Base-by-base conservation (phyloP, 2,888 invertebrate species). In the Alentia gelatinosa region DNA sequence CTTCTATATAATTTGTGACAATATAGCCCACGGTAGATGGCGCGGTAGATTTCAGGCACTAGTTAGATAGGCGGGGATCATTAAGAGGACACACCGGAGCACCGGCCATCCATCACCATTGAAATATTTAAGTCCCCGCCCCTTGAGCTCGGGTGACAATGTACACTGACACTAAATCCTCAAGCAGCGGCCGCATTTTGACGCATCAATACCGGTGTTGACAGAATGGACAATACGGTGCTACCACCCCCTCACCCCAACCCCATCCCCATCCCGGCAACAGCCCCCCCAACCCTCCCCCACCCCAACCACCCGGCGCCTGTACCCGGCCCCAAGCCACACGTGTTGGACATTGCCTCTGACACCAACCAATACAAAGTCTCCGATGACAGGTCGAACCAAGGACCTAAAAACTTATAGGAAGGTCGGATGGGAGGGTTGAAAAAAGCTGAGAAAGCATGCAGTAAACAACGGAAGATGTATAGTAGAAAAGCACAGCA, bases 91-190 rank as follows among this genome's bases (percentile, higher is more conserved):
- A 30, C 86, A 30, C 47, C 19, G 47, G 47, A 9, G 47, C 47
- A 9, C 30, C 50, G 1, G 47, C 50, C 86, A 86, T 86, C 86
- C 86, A 86, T 86, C 86, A 86, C 42, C 86, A 86, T 86, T 86
- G 86, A 86, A 86, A 86, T 86, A 86, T 86, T 86, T 50, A 86
- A 86, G 86, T 86, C 86, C 4, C 42, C 30, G 26, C 37, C 86
- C 50, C 86, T 86, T 50, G 86, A 86, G 86, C 42, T 86, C 86
- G 30, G 86, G 50, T 86, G 86, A 86, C 86, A 86, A 42, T 86
- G 86, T 86, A 86, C 86, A 86, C 86, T 86, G 86, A 86, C 86
- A 86, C 86, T 86, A 86, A 86, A 86, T 47, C 86, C 86, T 19
- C 26, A 47, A 47, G 86, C 86, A 86, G 42, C 86, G 19, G 3